Evolutionary conservation across 2,113 vertebrate genomes (phyloP).

Genomic region (Gobio gobio): DNA sequence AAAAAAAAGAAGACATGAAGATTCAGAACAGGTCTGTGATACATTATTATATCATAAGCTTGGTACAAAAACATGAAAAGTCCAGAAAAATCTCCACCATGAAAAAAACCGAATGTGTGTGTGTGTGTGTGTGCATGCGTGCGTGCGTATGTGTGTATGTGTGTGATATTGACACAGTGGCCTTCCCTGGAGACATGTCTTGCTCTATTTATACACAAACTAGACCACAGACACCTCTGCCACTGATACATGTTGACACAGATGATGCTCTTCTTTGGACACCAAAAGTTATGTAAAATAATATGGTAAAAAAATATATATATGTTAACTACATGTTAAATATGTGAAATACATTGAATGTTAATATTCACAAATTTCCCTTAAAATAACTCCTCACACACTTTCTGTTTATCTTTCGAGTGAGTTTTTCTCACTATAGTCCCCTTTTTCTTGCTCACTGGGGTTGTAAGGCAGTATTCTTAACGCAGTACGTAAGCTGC

Average conservation of each 20-base stretch:
- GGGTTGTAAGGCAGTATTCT: no score
- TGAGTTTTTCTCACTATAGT: no score
- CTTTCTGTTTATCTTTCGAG: not conserved
- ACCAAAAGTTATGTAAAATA: not conserved
- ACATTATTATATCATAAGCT: no score
- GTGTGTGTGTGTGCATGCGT: no score
- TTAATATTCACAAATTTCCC: not conserved
- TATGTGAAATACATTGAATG: not conserved
- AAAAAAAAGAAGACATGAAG: not conserved
- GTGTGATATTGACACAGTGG: constrained; percentile 27
- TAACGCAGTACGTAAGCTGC: no score
- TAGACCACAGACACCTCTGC: constrained; percentile 47
- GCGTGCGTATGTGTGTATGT: not conserved
- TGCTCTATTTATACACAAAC: constrained; percentile 50
- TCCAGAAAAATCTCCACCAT: not conserved
- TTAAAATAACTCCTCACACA: not conserved
- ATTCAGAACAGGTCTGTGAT: no score
- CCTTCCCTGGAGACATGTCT: constrained; percentile 48
- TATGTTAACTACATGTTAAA: not conserved
- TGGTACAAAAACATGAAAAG: not conserved
- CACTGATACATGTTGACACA: constrained; percentile 26
- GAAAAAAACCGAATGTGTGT: not conserved
- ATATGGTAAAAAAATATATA: no score
- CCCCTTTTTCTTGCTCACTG: no score
- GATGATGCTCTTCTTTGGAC: not conserved